A percentile compares a stretch with the other conserved stretches of the same genome.
Conservation (phyloP, 2,113 vertebrate genomes). For the Colinus virginianus region DNA sequence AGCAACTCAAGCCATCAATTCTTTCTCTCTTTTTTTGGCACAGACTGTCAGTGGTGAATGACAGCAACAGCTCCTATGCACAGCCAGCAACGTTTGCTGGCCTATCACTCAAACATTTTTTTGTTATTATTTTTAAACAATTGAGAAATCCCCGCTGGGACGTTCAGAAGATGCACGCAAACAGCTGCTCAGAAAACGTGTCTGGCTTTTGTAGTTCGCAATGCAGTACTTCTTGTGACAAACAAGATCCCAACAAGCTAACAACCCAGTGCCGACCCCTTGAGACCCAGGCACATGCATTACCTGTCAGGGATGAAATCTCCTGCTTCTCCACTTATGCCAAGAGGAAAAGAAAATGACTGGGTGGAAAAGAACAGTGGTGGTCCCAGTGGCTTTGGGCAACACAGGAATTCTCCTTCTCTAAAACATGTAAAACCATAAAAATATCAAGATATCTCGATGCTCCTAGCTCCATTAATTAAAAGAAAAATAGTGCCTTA, state of each 20-base stretch:
- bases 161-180: background rate
- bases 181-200: slow-evolving; percentile 15
- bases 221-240: background rate
- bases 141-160: background rate
- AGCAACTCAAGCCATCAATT: background rate
- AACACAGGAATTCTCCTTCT: background rate
- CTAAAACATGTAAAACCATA: background rate
- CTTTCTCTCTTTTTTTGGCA: background rate
- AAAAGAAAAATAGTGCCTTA: background rate
- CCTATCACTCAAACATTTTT: background rate
- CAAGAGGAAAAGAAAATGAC: background rate
- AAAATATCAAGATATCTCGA: background rate
- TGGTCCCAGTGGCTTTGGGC: background rate
- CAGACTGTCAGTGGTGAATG: background rate
- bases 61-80: background rate
- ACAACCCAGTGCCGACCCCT: background rate
- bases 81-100: accelerated
- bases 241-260: background rate
- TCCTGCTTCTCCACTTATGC: background rate
- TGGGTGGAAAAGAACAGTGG: background rate
- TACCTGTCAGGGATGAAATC: background rate
- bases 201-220: background rate
- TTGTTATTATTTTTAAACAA: background rate
- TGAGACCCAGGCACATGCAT: background rate
- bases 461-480: background rate